phyloP scores from a whole-genome alignment of 2,888 invertebrate genomes.

The Tiliacea aurago region DNA sequence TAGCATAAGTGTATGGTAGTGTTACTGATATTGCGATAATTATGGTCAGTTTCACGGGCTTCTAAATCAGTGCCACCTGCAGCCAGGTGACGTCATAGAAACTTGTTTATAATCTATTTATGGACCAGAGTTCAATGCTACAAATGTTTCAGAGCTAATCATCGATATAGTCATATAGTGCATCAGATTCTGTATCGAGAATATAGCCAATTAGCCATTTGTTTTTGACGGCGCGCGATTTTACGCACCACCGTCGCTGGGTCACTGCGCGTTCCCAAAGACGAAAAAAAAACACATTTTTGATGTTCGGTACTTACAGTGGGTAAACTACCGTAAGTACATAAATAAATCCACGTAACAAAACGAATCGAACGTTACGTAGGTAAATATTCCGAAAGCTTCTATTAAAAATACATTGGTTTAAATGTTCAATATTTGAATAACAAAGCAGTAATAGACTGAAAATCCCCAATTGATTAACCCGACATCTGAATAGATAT shows the following conservation, averaged over 20 bases:
- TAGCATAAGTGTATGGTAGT: not conserved
- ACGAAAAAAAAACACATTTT: not conserved
- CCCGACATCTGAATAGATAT: slow-evolving; percentile 65
- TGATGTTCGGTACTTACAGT: not conserved
- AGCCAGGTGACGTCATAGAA: slow-evolving; percentile 60
- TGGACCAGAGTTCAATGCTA: slow-evolving; percentile 67
- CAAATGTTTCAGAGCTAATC: slow-evolving; percentile 46
- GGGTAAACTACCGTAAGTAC: not conserved
- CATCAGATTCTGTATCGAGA: slow-evolving; percentile 35
- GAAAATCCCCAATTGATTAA: slow-evolving; percentile 49
- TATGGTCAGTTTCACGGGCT: slow-evolving; percentile 31
- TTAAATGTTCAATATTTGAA: slow-evolving; percentile 1
- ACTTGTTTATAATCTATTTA: slow-evolving; percentile 62
- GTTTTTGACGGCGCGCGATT: not conserved
- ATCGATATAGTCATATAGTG: slow-evolving; percentile 22
- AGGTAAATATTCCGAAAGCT: slow-evolving; percentile 22
- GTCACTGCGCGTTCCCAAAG: not conserved
- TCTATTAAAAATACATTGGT: slow-evolving; percentile 24
- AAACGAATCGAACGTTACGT: slow-evolving; percentile 31
- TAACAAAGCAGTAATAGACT: slow-evolving; percentile 13
- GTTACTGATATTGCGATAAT: slow-evolving; percentile 11
- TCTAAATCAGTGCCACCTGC: slow-evolving; percentile 57
- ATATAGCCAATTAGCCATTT: slow-evolving; percentile 6
- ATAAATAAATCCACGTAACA: slow-evolving; percentile 11
- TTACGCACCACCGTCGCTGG: not conserved